Evolutionary conservation across 2,888 invertebrate species (phyloP).

Genomic region (Lasioglossum malachurum): DNA sequence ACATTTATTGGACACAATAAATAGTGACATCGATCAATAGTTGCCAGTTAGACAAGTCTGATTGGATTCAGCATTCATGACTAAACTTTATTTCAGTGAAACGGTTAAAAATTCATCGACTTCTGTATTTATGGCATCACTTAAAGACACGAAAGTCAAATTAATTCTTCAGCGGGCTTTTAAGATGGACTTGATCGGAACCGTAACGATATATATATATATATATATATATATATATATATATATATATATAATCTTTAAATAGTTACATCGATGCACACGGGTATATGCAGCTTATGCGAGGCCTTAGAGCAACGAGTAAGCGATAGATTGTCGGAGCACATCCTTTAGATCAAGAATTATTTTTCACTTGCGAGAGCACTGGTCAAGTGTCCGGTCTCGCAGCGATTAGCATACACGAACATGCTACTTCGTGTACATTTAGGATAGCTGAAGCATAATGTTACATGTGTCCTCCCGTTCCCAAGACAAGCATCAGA

Average conservation of each 20-base stretch:
- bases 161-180: background rate
- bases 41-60: too few relatives aligned
- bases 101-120: background rate
- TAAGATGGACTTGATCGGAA: background rate
- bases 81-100: background rate
- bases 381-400: slow-evolving; percentile 43
- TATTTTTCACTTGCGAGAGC: slow-evolving; percentile 59
- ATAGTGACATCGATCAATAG: background rate
- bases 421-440: slow-evolving; percentile 69
- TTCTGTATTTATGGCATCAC: background rate
- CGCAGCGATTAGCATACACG: slow-evolving; percentile 74
- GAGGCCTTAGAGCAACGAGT: background rate
- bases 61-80: background rate
- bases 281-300: background rate
- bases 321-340: slow-evolving; percentile 30
- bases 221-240: too few relatives aligned
- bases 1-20: background rate
- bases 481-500: slow-evolving; percentile 76
- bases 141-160: background rate
- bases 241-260: too few relatives aligned
- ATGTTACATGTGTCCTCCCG: slow-evolving; percentile 68
- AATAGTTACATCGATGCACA: background rate
- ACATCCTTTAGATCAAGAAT: slow-evolving; percentile 41
- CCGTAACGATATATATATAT: too few relatives aligned
- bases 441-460: slow-evolving; percentile 58